Evolutionary conservation across 2,113 vertebrate genomes (phyloP).

Genomic region (Tinamus guttatus): DNA sequence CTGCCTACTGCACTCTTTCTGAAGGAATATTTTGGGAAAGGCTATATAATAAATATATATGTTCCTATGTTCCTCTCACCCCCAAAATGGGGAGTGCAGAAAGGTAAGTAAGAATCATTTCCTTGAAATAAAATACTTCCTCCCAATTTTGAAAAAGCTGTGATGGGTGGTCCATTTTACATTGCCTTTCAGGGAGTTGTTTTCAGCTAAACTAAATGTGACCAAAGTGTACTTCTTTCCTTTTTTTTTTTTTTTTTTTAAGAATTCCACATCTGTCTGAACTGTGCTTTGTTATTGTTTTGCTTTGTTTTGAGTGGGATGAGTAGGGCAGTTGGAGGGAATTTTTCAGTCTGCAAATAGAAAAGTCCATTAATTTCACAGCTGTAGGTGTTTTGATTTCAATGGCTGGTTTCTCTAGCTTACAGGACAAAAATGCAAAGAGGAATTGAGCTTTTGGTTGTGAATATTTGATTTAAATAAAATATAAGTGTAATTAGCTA

Average conservation of each 20-base stretch:
- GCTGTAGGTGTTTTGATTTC: conserved; percentile 14
- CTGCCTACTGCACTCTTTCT: not conserved
- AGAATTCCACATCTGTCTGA: not conserved
- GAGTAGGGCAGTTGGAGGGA: not conserved
- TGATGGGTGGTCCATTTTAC: conserved; percentile 2
- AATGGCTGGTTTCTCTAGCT: not conserved
- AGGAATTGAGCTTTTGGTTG: not conserved
- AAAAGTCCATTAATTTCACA: conserved; percentile 31
- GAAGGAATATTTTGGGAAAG: not conserved
- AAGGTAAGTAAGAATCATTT: not conserved
- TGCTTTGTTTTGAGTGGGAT: not conserved
- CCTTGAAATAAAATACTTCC: conserved; percentile 7
- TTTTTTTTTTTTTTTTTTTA: not conserved
- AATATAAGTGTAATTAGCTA: not conserved
- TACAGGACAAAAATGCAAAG: not conserved
- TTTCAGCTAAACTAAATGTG: not conserved
- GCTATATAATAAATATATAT: not conserved
- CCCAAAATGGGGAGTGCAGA: not conserved
- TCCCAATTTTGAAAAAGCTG: not conserved
- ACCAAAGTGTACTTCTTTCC: conserved; percentile 3
- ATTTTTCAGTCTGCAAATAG: conserved; percentile 4
- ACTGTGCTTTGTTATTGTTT: not conserved
- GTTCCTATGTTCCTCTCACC: not conserved
- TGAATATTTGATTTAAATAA: not conserved
- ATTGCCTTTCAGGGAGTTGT: conserved; percentile 13